Evolutionary conservation across 2,113 vertebrate species (phyloP), one percentile per base, ranked within the genome.

Genomic region (Tychaedon coryphoeus): DNA sequence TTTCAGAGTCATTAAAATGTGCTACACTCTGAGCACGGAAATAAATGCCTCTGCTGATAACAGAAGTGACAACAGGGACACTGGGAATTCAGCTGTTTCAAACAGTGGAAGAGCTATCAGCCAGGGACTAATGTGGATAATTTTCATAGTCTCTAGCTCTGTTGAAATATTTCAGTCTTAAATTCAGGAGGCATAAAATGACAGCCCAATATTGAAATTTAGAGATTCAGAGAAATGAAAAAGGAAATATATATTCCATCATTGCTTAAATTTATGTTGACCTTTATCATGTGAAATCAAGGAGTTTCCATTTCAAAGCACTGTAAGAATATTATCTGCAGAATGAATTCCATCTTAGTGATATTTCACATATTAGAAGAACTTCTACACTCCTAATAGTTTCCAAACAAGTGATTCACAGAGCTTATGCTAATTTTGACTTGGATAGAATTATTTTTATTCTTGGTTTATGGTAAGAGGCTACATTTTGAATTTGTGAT

Each of bases 1-100:
- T 90, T 74, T 88, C 95, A 93, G 88, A 81, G 70, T 78, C 82
- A 81, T 76, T 94, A 95, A 97, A 93, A 90, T 47, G 57, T 45
- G 48, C 38, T 58, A 25, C 62, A 78, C 64, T 56, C 78, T 72
- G 56, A 85, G 76, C 92, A 80, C 36, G 23, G 87, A 93, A 94
- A 88, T 73, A 76, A 94, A 87, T 91, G 57, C 22, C 43, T 88
- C 56, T 94, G 34, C 23, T 90, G 65, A 45, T 79, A 89, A 83
- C 64, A 84, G 56, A 80, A 86, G 50, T 95, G 95, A 95, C 85
- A 95, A 91, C 67, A n/a, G 87, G 57, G 53, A 75, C 47, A 47
- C 42, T 90, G 74, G 57, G 81, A 95, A 80, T 57, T 77, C 36
- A 93, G 64, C 58, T 75, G 19, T 80, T 75, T 83, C 47, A 51